These are phyloP conservation scores for Ictidomys tridecemlineatus DNA, from an alignment of 2,113 vertebrate species.

Conservation along the genomic window DNA sequence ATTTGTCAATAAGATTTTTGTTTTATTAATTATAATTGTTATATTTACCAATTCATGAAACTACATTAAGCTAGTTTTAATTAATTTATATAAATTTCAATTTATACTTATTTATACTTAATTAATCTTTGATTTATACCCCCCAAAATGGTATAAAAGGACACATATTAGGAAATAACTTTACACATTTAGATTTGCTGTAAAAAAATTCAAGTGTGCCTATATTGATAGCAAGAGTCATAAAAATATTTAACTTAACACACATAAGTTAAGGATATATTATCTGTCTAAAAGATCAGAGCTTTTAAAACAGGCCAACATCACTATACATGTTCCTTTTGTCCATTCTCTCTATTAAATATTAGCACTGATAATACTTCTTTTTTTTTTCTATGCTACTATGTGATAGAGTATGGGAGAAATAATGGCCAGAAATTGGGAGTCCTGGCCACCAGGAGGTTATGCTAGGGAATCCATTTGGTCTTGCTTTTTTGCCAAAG, in stretches of 20 bases:
- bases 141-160: not conserved
- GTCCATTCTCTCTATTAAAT: not conserved
- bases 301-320: not conserved
- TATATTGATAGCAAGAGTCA: not conserved
- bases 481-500: not conserved
- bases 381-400: not conserved
- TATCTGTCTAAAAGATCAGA: not conserved
- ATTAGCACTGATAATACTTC: not conserved
- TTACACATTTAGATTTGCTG: not conserved
- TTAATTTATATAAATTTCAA: conserved; percentile 35
- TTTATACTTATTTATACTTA: not conserved
- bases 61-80: conserved; percentile 37
- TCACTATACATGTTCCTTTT: not conserved
- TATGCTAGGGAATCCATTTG: not conserved
- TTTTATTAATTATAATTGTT: conserved; percentile 3
- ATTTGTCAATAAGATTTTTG: conserved; percentile 13
- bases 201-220: not conserved
- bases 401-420: not conserved
- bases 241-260: not conserved
- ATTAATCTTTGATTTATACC: not conserved
- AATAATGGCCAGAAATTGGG: not conserved
- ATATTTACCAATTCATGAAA: not conserved
- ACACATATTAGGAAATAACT: not conserved
- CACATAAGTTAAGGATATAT: not conserved
- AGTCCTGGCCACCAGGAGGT: not conserved